Evolutionary conservation across 2,113 vertebrate species (phyloP), one percentile per base, ranked within the genome.

Genomic region (Ceratotherium simum): DNA sequence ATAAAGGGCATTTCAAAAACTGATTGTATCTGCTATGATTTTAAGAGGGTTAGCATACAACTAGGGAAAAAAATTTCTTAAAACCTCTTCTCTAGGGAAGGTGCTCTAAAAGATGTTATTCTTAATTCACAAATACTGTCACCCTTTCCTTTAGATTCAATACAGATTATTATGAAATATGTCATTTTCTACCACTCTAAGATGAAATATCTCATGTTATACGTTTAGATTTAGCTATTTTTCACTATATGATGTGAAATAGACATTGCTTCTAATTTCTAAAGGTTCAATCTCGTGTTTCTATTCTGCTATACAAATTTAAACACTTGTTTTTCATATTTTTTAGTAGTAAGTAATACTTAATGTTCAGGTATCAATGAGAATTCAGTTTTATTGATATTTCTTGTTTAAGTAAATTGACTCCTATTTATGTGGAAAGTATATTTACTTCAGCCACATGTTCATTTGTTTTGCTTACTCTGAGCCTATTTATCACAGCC

Each of bases 1-100:
- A 98, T 97, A 98, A 98, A 98, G 97, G 97, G 96, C 96, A 98
- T 98, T 98, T 98, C 96, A 98, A 98, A 98, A 98, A 97, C 97
- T 97, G 97, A 98, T 98, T 96, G n/a, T 96, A 98, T 98, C 95
- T 98, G 83, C 96, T 92, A 82, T 91, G 95, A 98, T 98, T 98
- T 98, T 98, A 98, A 98, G 98, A 97, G 79, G 76, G 85, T 96
- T 98, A 97, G 70, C 73, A 67, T 97, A 98, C 7, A 94, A 97
- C 97, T 96, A 97, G 73, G 95, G 97, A 54, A 80, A 72, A 98
- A 98, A 96, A 91, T 90, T 97, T 98, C 92, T 75, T 70, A 95
- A 95, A 96, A 86, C 10, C 31, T 91, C 73, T 90, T 97, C 95
- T 81, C 80, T 42, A 58, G 64, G 58, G 97, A 97, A 96, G 9